Conservation (phyloP, 2,113 vertebrate genomes). For the Oryzias celebensis region DNA sequence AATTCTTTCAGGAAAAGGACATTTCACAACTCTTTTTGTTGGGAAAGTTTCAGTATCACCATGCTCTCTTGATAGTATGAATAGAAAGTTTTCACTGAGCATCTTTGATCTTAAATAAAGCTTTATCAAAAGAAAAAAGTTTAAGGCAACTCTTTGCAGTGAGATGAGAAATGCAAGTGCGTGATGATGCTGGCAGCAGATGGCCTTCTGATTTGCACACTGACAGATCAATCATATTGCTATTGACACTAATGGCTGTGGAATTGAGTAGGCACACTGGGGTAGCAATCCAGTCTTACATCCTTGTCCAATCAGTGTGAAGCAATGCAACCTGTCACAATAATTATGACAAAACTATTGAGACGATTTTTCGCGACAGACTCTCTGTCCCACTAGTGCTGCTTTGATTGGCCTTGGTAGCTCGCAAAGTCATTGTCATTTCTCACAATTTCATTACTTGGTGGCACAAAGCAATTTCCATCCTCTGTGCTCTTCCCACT, state of each 20-base stretch:
- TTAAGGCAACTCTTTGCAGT: conserved; percentile 12
- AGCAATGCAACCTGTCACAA: conserved; percentile 65
- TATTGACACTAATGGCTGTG: conserved; percentile 68
- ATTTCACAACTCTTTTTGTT: conserved; percentile 13
- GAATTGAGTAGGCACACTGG: conserved; percentile 67
- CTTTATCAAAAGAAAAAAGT: neutral
- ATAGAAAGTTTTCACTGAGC: too few species aligned
- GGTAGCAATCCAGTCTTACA: conserved; percentile 52
- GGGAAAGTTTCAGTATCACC: neutral
- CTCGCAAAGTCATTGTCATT: conserved; percentile 70
- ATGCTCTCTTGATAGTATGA: neutral
- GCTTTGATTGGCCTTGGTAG: conserved; percentile 71
- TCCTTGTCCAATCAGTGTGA: conserved; percentile 65
- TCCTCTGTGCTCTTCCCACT: conserved; percentile 47
- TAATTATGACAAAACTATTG: conserved; percentile 70
- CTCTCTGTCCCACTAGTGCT: conserved; percentile 55
- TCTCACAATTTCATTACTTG: conserved; percentile 72
- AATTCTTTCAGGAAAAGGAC: conserved; percentile 9
- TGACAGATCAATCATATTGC: conserved; percentile 59
- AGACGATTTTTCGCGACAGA: conserved; percentile 51
- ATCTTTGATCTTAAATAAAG: too few species aligned
- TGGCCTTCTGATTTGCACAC: conserved; percentile 60
- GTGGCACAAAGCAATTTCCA: conserved; percentile 72
- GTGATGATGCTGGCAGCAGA: conserved; percentile 54
- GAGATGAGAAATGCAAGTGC: conserved; percentile 16